These are phyloP conservation scores for Loris lydekkerianus DNA, from an alignment of 2,797 vertebrate species.

Conservation along the genomic window DNA sequence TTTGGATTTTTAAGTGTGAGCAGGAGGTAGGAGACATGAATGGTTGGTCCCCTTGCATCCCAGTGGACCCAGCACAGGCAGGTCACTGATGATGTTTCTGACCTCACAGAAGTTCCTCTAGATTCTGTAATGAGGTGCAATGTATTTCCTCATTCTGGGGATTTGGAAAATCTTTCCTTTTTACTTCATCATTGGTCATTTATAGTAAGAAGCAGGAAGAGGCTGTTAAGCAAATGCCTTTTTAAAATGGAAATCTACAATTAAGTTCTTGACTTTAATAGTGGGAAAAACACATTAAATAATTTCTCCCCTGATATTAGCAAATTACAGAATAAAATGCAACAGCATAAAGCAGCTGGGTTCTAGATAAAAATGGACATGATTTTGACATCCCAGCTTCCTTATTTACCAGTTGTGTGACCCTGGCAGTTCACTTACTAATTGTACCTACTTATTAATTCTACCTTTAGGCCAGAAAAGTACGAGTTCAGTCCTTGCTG, in stretches of 20 bases:
- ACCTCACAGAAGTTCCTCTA: background rate
- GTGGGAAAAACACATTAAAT: constrained; percentile 3
- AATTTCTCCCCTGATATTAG: background rate
- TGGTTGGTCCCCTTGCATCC: rapidly evolving
- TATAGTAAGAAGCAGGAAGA: background rate
- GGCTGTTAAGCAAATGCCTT: background rate
- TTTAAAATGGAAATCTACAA: constrained; percentile 38
- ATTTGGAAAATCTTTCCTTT: background rate
- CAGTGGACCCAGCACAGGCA: rapidly evolving
- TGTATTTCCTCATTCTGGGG: background rate
- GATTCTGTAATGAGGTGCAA: background rate
- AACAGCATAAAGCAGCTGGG: background rate
- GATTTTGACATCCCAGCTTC: background rate
- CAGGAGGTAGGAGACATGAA: background rate
- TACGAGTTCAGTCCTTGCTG: background rate
- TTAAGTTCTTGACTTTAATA: constrained; percentile 34
- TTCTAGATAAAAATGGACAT: background rate
- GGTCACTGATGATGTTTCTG: background rate
- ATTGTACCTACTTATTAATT: too few species aligned
- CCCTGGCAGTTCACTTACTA: background rate
- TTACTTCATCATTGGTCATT: background rate
- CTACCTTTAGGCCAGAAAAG: background rate
- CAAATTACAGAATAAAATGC: background rate
- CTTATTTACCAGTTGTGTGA: background rate
- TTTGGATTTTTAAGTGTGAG: background rate